A percentile compares a stretch with the other conserved stretches of the same genome.
Evolutionary conservation across 2,888 invertebrate species (phyloP).

Genomic region (Beris chalybata): DNA sequence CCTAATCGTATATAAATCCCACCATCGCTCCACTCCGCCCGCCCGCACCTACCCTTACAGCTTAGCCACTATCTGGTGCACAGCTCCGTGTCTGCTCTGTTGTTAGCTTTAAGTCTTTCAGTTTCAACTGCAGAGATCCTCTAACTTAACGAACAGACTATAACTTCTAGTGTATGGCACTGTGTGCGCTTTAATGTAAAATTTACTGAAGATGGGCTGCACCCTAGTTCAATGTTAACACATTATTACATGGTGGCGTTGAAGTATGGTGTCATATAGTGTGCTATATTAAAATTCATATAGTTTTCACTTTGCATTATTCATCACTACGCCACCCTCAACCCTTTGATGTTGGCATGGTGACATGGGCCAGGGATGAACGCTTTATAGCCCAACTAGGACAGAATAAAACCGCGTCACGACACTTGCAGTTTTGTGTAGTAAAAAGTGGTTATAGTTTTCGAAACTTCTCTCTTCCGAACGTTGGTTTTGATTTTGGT

Average conservation of each 20-base stretch:
- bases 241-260: slow-evolving; percentile 19
- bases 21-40: too few species aligned
- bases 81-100: not conserved
- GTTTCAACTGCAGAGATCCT: slow-evolving; percentile 18
- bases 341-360: too few species aligned
- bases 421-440: too few species aligned
- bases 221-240: slow-evolving; percentile 26
- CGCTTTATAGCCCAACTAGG: too few species aligned
- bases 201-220: slow-evolving; percentile 1
- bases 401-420: too few species aligned
- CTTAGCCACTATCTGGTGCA: not conserved
- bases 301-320: slow-evolving; percentile 30
- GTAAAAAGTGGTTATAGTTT: too few species aligned
- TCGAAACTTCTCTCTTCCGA: too few species aligned
- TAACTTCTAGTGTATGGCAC: slow-evolving; percentile 13
- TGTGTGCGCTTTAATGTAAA: slow-evolving; percentile 9
- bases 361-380: too few species aligned
- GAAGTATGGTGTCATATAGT: slow-evolving; percentile 26
- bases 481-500: too few species aligned
- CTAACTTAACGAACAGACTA: slow-evolving; percentile 4
- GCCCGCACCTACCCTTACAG: not conserved
- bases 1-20: too few species aligned
- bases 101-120: slow-evolving; percentile 11
- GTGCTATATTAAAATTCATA: slow-evolving; percentile 30
- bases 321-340: slow-evolving; percentile 7